Conservation (phyloP, 2,888 invertebrate genomes). For the Drosophila kokeensis region DNA sequence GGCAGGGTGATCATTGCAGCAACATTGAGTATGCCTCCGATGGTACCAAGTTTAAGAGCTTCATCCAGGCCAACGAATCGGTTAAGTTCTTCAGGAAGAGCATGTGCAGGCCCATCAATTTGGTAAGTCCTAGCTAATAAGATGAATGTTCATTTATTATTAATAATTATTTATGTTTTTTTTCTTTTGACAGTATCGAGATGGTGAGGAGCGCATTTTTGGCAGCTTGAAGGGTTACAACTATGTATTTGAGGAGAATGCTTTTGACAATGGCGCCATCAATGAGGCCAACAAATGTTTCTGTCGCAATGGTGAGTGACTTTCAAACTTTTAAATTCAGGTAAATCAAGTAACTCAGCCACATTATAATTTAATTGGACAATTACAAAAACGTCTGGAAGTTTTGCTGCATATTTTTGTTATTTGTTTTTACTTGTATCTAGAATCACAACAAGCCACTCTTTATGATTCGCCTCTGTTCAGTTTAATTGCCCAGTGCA, state of each 20-base stretch:
- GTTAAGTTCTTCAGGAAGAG: conserved; percentile 93
- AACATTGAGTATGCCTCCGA: conserved; percentile 92
- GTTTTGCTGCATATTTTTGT: conserved; percentile 19
- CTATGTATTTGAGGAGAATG: conserved; percentile 91
- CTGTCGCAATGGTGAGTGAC: conserved; percentile 88
- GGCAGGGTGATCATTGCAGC: conserved; percentile 91
- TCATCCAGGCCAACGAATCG: conserved; percentile 89
- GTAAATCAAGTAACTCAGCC: not conserved
- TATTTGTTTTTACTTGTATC: conserved; percentile 7
- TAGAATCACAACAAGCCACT: conserved; percentile 18
- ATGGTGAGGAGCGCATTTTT: conserved; percentile 87
- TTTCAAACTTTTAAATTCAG: not conserved
- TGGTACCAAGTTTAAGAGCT: conserved; percentile 93
- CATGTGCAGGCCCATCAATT: conserved; percentile 91
- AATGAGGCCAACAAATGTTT: conserved; percentile 93
- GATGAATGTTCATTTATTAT: conserved; percentile 1
- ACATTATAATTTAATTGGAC: conserved; percentile 26
- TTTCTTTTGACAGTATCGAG: conserved; percentile 86
- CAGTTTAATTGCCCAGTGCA: conserved; percentile 53
- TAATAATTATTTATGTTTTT: conserved; percentile 21
- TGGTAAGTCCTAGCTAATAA: conserved; percentile 87
- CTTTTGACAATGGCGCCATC: conserved; percentile 91
- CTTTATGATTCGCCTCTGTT: conserved; percentile 33
- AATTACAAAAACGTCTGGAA: conserved; percentile 37
- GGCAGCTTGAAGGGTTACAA: conserved; percentile 89